phyloP scores from a whole-genome alignment of 2,888 invertebrate species.

The Erebia aethiops region DNA sequence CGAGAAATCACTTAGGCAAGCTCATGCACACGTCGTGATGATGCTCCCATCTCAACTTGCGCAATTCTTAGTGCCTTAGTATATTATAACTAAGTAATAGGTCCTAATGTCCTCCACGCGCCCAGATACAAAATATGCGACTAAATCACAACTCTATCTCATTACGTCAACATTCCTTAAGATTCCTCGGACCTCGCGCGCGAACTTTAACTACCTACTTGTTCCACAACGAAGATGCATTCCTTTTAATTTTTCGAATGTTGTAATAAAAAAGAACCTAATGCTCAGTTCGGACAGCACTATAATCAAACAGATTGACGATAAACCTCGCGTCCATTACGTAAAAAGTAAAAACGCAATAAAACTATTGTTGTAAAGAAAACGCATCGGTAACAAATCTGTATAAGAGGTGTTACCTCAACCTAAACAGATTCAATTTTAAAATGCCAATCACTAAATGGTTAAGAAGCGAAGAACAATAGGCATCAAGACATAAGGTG shows the following conservation, averaged over 20 bases:
- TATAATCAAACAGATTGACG: conserved; percentile 33
- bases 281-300: conserved; percentile 18
- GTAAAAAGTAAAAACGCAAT: conserved; percentile 35
- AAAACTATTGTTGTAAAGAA: conserved; percentile 38
- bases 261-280: conserved; percentile 24
- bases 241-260: conserved; percentile 10
- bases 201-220: too few relatives aligned
- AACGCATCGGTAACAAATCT: conserved; percentile 39
- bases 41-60: too few relatives aligned
- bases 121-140: too few relatives aligned
- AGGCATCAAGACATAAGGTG: conserved; percentile 46
- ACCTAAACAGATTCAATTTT: conserved; percentile 36
- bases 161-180: too few relatives aligned
- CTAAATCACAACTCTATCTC: too few relatives aligned
- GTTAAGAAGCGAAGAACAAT: conserved; percentile 64
- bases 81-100: too few relatives aligned
- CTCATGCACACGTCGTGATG: too few relatives aligned
- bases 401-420: conserved; percentile 35
- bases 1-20: too few relatives aligned
- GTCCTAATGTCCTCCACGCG: too few relatives aligned
- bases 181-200: too few relatives aligned
- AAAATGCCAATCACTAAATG: conserved; percentile 51
- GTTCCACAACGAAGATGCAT: not conserved
- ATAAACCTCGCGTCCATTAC: conserved; percentile 34
- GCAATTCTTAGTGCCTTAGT: too few relatives aligned